phyloP scores from a whole-genome alignment of 53 echinoderm and acorn worm genomes.

The Hippasteria phrygiana region DNA sequence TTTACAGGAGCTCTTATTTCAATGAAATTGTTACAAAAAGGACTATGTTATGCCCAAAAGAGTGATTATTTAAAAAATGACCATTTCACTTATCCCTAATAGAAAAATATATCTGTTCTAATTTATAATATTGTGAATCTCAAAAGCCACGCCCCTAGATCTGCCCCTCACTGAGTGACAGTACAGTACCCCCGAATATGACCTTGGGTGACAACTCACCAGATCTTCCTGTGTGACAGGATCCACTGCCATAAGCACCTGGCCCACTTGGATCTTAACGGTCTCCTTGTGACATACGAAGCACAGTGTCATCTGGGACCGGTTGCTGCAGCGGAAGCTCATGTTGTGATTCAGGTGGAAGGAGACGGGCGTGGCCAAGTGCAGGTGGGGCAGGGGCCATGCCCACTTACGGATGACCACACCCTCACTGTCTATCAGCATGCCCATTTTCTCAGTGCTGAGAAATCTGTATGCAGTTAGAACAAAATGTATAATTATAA shows the following conservation, averaged over 20 bases:
- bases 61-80: no score
- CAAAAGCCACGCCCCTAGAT: no score
- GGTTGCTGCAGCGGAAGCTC: constrained; percentile 80
- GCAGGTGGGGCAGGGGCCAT: constrained; percentile 92
- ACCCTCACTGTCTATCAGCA: constrained; percentile 83
- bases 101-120: no score
- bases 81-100: no score
- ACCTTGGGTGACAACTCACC: constrained; percentile 76
- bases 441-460: constrained; percentile 89
- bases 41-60: no score
- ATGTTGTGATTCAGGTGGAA: constrained; percentile 82
- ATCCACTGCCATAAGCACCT: constrained; percentile 79
- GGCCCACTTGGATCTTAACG: constrained; percentile 87
- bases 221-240: constrained; percentile 90
- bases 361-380: constrained; percentile 75
- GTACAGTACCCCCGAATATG: neutral
- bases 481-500: neutral
- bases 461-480: constrained; percentile 69
- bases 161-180: no score
- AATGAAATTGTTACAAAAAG: no score
- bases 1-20: no score
- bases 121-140: no score
- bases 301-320: constrained; percentile 80
- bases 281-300: constrained; percentile 89
- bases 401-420: constrained; percentile 77